A percentile compares a stretch with the other conserved stretches of the same genome.
Conservation (phyloP, 1,140 invertebrate genomes). For the Drosophila subobscura region DNA sequence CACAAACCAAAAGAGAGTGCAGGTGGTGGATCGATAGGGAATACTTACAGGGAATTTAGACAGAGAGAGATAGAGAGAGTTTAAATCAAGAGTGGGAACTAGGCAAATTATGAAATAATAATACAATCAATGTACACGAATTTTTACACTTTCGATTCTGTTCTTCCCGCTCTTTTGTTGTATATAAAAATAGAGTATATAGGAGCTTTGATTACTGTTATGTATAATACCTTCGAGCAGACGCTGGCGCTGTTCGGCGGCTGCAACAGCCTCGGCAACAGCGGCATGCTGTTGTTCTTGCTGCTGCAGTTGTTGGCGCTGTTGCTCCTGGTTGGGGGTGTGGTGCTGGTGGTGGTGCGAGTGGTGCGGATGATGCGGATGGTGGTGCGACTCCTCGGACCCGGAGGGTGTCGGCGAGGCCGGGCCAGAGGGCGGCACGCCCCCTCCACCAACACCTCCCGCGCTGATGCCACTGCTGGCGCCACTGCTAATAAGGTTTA, state of each 20-base stretch:
- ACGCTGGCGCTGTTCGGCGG: slow-evolving; percentile 79
- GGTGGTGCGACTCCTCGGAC: slow-evolving; percentile 57
- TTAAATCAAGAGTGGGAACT: background rate
- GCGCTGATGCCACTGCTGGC: slow-evolving; percentile 35
- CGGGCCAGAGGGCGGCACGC: slow-evolving; percentile 60
- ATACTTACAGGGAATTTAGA: slow-evolving; percentile 7
- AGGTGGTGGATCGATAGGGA: slow-evolving; percentile 4
- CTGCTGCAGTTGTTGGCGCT: slow-evolving; percentile 55
- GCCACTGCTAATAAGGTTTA: slow-evolving; percentile 56
- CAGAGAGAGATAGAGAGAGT: slow-evolving; percentile 1
- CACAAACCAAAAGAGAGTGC: slow-evolving; percentile 48
- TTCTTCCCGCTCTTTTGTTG: slow-evolving; percentile 18
- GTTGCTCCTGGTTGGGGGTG: slow-evolving; percentile 60
- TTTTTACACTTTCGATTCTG: slow-evolving; percentile 11
- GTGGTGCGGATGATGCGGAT: slow-evolving; percentile 48
- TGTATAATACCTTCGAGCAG: slow-evolving; percentile 83
- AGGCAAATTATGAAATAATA: slow-evolving; percentile 8
- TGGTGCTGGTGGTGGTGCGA: slow-evolving; percentile 55
- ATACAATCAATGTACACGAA: slow-evolving; percentile 10
- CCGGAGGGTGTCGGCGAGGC: slow-evolving; percentile 77
- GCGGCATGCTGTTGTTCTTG: slow-evolving; percentile 58
- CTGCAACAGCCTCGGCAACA: slow-evolving; percentile 73
- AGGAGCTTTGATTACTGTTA: slow-evolving; percentile 49
- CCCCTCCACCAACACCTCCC: slow-evolving; percentile 25
- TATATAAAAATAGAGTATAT: slow-evolving; percentile 46